A percentile compares a stretch with the other conserved stretches of the same genome.
Evolutionary conservation across 2,888 invertebrate genomes (phyloP).

Genomic region (Clostera curtula): DNA sequence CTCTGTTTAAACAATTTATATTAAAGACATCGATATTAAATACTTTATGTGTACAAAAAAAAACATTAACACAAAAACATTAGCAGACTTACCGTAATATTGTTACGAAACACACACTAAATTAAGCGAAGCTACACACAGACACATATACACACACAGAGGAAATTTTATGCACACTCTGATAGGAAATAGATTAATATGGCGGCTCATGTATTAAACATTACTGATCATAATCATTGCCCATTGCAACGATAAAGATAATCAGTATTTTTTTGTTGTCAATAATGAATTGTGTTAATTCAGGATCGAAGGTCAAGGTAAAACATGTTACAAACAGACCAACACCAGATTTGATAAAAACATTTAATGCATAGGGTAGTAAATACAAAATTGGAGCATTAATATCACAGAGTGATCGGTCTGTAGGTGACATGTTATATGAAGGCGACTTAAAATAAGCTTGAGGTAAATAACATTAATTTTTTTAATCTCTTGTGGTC

Average conservation of each 20-base stretch:
- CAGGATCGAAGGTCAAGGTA: slow-evolving; percentile 8
- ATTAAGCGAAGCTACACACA: slow-evolving; percentile 27
- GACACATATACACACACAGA: slow-evolving; percentile 7
- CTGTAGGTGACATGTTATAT: slow-evolving; percentile 3
- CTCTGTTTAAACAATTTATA: slow-evolving; percentile 27
- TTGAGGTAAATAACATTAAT: too few relatives aligned
- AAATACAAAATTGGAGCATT: slow-evolving; percentile 32
- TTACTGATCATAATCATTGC: background rate
- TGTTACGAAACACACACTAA: slow-evolving; percentile 14
- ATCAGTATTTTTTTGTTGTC: too few relatives aligned
- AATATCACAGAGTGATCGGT: slow-evolving; percentile 16
- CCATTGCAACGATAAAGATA: background rate
- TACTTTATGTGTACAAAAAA: background rate
- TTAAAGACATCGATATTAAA: background rate
- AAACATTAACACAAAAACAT: slow-evolving; percentile 10
- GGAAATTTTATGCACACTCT: too few relatives aligned
- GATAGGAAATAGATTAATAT: too few relatives aligned
- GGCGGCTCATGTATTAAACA: too few relatives aligned
- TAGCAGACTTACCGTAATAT: slow-evolving; percentile 24
- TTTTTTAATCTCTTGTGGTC: too few relatives aligned
- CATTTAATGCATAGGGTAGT: slow-evolving; percentile 41
- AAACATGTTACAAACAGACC: slow-evolving; percentile 17
- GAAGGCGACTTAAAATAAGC: too few relatives aligned
- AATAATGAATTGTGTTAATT: too few relatives aligned
- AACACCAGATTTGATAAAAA: slow-evolving; percentile 34